A percentile compares a stretch with the other conserved stretches of the same genome.
These are phyloP conservation scores for Macroteleia sp. DNA, from an alignment of 2,888 invertebrate species.

Conservation along the genomic window DNA sequence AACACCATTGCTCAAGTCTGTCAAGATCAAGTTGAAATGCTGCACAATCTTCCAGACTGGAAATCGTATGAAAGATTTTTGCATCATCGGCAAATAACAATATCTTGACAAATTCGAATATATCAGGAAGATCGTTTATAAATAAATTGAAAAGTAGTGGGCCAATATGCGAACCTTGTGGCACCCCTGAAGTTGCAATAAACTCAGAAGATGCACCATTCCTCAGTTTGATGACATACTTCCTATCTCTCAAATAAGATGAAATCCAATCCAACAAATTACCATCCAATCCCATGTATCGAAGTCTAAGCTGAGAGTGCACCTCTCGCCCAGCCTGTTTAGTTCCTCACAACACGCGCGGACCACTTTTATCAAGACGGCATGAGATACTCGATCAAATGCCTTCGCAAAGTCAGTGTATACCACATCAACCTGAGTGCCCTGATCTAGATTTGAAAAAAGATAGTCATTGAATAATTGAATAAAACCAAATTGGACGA, in stretches of 20 bases:
- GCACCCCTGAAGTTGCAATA: conserved; percentile 11
- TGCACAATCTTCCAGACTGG: no score
- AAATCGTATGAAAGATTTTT: no score
- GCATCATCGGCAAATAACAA: no score
- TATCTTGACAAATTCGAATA: no score
- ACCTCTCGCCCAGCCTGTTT: no score
- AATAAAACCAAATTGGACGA: conserved; percentile 6
- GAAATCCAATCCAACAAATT: conserved; percentile 4
- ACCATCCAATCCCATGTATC: not conserved
- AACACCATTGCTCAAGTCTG: no score
- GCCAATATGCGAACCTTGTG: not conserved
- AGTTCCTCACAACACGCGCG: no score
- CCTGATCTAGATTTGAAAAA: not conserved
- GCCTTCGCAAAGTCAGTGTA: conserved; percentile 24
- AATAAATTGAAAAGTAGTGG: no score
- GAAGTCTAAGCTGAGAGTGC: no score
- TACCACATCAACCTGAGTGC: not conserved
- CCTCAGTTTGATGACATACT: not conserved
- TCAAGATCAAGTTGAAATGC: no score
- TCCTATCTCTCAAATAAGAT: conserved; percentile 6
- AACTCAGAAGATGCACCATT: not conserved
- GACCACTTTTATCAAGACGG: conserved; percentile 1
- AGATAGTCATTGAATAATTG: conserved; percentile 14
- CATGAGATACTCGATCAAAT: conserved; percentile 13
- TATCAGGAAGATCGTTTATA: no score